Evolutionary conservation across 2,797 vertebrate species (phyloP).

Genomic region (Arremon aurantiirostris): DNA sequence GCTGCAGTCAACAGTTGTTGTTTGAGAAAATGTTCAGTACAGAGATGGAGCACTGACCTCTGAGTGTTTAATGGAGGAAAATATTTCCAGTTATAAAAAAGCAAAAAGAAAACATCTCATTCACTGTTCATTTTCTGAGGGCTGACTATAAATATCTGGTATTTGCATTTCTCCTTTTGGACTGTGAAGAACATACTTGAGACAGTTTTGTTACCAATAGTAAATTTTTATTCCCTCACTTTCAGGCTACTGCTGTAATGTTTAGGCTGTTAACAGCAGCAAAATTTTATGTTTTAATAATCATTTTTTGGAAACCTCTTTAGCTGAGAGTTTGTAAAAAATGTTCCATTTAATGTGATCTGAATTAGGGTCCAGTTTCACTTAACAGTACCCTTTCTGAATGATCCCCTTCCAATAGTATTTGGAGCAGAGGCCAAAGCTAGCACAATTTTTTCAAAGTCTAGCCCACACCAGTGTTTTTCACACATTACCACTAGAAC

Average conservation of each 20-base stretch:
- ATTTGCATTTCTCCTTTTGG: slow-evolving; percentile 33
- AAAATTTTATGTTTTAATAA: slow-evolving; percentile 35
- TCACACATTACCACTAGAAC: slow-evolving; percentile 29
- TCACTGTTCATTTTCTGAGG: slow-evolving; percentile 8
- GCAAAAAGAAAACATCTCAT: slow-evolving; percentile 9
- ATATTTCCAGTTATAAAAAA: slow-evolving; percentile 29
- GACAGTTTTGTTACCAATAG: slow-evolving; percentile 29
- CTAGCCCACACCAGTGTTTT: neutral
- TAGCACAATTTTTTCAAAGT: neutral
- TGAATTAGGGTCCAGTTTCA: neutral
- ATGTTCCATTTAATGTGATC: neutral
- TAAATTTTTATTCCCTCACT: slow-evolving; percentile 49
- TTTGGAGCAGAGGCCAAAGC: slow-evolving; percentile 21
- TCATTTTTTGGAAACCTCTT: neutral
- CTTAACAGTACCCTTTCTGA: slow-evolving; percentile 33
- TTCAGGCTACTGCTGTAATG: neutral
- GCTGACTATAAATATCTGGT: neutral
- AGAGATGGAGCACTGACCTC: neutral
- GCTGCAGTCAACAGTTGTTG: neutral
- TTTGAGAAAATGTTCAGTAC: slow-evolving; percentile 5
- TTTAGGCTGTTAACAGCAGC: slow-evolving; percentile 31
- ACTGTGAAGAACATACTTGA: neutral
- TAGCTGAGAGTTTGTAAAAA: slow-evolving; percentile 41
- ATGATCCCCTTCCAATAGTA: slow-evolving; percentile 24
- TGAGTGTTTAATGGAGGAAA: neutral